These are phyloP conservation scores for Phymanthus crucifer DNA, from an alignment of 92 coral and sea anemone species.

Conservation along the genomic window DNA sequence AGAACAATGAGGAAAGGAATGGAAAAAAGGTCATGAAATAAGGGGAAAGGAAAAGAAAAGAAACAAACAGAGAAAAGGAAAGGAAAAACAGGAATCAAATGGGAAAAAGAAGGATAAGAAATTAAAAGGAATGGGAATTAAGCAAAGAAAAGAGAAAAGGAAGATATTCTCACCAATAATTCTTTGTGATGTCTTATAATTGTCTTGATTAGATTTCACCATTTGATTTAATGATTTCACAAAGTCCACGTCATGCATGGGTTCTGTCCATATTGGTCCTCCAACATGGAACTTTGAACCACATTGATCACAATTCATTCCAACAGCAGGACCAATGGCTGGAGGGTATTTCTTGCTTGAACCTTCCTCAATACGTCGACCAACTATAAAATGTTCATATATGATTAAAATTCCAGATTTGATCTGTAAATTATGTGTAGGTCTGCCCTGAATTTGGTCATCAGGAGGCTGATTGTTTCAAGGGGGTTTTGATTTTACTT, in stretches of 20 bases:
- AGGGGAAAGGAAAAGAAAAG: too few species aligned
- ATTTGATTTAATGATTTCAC: conserved; percentile 51
- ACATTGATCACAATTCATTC: conserved; percentile 81
- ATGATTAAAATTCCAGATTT: not conserved
- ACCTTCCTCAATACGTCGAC: conserved; percentile 87
- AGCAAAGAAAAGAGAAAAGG: too few species aligned
- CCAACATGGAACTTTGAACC: conserved; percentile 80
- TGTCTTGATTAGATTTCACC: conserved; percentile 60
- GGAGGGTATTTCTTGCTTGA: conserved; percentile 90
- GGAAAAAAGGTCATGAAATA: not conserved
- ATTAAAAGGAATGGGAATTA: too few species aligned
- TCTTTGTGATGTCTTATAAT: conserved; percentile 86
- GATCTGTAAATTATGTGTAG: not conserved
- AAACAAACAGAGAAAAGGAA: not conserved
- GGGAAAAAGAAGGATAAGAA: too few species aligned
- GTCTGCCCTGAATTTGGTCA: too few species aligned
- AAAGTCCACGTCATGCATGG: conserved; percentile 73
- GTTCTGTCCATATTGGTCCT: conserved; percentile 93
- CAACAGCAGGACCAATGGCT: conserved; percentile 89
- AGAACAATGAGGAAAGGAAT: not conserved
- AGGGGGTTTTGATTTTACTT: not conserved
- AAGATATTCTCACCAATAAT: conserved; percentile 70
- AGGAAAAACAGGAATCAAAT: not conserved
- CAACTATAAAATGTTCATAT: conserved; percentile 49
- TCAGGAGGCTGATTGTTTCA: not conserved